A percentile compares a stretch with the other conserved stretches of the same genome.
Conservation (phyloP, 2,113 vertebrate genomes). For the Scomber scombrus region DNA sequence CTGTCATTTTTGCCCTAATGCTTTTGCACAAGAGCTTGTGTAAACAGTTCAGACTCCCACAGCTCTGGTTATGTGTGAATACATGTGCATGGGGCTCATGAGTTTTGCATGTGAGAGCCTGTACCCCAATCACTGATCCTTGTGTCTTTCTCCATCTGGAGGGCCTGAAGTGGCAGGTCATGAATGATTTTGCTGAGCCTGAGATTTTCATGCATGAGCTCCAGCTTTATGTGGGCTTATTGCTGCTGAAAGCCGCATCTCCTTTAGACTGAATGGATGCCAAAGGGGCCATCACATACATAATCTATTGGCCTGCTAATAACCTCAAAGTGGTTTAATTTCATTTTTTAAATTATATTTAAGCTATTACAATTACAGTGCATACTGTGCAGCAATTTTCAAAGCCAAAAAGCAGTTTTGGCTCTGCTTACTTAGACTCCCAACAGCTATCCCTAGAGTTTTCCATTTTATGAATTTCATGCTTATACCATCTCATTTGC, state of each 20-base stretch:
- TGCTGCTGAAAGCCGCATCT: conserved; percentile 41
- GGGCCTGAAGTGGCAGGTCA: conserved; percentile 36
- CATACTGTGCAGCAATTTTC: background rate
- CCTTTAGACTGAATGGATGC: conserved; percentile 27
- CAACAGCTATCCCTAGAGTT: conserved; percentile 33
- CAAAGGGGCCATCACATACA: background rate
- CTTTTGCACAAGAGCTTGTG: conserved; percentile 9
- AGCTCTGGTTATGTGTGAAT: conserved; percentile 23
- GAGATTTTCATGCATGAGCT: conserved; percentile 71
- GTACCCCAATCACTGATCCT: background rate
- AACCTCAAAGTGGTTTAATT: conserved; percentile 15
- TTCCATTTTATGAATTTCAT: conserved; percentile 48
- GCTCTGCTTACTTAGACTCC: background rate
- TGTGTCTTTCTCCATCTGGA: conserved; percentile 26
- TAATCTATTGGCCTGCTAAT: background rate
- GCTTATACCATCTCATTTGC: conserved; percentile 50
- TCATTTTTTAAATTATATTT: background rate
- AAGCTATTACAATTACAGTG: background rate
- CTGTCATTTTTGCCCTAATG: background rate
- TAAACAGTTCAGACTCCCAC: conserved; percentile 21
- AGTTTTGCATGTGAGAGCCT: conserved; percentile 38
- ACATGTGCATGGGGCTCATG: conserved; percentile 28
- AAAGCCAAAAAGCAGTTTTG: conserved; percentile 1
- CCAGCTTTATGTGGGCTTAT: conserved; percentile 61
- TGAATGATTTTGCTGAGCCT: conserved; percentile 69